Evolutionary conservation across 2,113 vertebrate species (phyloP).

Genomic region (Grallaria varia): DNA sequence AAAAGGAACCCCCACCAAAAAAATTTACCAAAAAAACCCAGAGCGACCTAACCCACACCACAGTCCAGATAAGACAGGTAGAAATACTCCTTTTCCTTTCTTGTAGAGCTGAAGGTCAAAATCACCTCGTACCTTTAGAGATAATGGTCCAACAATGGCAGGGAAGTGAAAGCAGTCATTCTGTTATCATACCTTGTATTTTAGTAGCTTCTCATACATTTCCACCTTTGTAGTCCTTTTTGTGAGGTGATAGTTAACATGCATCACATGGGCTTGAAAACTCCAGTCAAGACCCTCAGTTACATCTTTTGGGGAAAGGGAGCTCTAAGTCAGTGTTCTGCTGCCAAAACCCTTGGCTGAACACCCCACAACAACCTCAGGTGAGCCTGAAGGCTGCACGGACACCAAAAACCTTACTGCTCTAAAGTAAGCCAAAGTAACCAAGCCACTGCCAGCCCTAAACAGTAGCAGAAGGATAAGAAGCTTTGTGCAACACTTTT

Average conservation of each 20-base stretch:
- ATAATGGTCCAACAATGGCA: background rate
- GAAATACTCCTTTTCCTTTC: background rate
- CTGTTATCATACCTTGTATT: background rate
- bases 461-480: background rate
- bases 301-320: background rate
- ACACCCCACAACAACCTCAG: background rate
- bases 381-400: background rate
- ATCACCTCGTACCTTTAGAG: background rate
- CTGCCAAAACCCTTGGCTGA: background rate
- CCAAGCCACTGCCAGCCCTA: background rate
- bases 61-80: background rate
- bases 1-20: fast-evolving
- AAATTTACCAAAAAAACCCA: background rate
- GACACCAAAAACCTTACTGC: background rate
- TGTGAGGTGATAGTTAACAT: background rate
- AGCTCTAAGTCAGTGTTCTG: background rate
- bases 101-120: background rate
- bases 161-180: background rate
- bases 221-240: background rate
- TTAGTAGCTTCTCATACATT: background rate
- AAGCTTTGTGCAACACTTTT: background rate
- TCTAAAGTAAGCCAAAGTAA: background rate
- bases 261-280: background rate
- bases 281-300: background rate
- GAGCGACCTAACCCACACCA: background rate